phyloP scores from a whole-genome alignment of 2,113 vertebrate genomes.

The Barbus barbus region DNA sequence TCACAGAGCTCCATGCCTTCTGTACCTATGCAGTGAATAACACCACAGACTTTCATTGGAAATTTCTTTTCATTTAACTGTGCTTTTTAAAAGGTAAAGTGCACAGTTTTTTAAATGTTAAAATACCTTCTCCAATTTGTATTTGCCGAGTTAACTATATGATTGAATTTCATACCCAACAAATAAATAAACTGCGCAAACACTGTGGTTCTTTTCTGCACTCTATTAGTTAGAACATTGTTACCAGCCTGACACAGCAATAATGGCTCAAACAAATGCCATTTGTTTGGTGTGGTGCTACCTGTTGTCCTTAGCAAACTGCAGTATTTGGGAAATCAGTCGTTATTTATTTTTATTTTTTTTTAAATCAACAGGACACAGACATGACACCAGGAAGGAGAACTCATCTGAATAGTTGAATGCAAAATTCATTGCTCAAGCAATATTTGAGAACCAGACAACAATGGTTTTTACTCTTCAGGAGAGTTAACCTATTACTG shows the following conservation, averaged over 20 bases:
- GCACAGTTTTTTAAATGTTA: not conserved
- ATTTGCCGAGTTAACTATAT: not conserved
- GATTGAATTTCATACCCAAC: not conserved
- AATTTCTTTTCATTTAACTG: not conserved
- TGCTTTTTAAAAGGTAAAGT: not conserved
- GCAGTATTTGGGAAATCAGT: not conserved
- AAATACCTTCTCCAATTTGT: not conserved
- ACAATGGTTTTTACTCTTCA: not conserved
- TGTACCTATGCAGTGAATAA: constrained; percentile 79
- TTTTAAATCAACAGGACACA: not conserved
- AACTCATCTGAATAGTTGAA: not conserved
- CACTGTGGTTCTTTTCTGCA: not conserved
- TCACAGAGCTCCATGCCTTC: constrained; percentile 79
- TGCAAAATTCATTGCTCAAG: not conserved
- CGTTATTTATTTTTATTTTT: too few species aligned
- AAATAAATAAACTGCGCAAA: not conserved
- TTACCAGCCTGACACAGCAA: not conserved
- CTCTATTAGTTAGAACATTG: not conserved
- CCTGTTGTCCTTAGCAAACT: not conserved
- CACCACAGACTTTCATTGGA: not conserved
- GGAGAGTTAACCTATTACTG: not conserved
- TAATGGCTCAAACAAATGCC: not conserved
- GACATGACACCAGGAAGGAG: not conserved
- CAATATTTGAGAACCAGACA: not conserved
- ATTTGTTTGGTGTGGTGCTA: too few species aligned